phyloP scores from a whole-genome alignment of 2,113 vertebrate genomes.

The Syngnathus floridae region DNA sequence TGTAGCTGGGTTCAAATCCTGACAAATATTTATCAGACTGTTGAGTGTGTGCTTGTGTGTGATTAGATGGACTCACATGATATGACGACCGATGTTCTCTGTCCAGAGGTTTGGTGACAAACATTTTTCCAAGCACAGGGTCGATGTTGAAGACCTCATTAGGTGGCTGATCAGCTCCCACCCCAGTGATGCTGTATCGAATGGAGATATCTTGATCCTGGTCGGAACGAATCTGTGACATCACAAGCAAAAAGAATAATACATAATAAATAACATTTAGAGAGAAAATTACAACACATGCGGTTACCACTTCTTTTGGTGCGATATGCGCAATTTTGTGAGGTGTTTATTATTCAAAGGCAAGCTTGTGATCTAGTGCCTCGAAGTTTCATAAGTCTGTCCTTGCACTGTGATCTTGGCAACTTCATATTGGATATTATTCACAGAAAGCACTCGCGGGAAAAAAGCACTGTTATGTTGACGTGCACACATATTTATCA shows the following conservation, averaged over 20 bases:
- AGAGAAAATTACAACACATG: neutral
- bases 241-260: conserved; percentile 22
- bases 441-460: conserved; percentile 13
- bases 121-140: conserved; percentile 87
- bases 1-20: neutral
- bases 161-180: conserved; percentile 87
- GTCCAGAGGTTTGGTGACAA: conserved; percentile 88
- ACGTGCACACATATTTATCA: conserved; percentile 39
- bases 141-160: conserved; percentile 94
- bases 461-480: neutral
- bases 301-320: neutral
- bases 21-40: conserved; percentile 7
- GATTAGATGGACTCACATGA: conserved; percentile 73
- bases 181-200: conserved; percentile 90
- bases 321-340: neutral
- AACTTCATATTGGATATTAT: conserved; percentile 32
- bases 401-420: conserved; percentile 24
- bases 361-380: conserved; percentile 20
- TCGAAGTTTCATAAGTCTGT: conserved; percentile 22
- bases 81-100: conserved; percentile 89
- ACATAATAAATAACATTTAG: neutral
- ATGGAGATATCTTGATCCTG: conserved; percentile 92
- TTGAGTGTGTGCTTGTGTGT: neutral
- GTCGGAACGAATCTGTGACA: conserved; percentile 87
- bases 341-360: conserved; percentile 33